Base-by-base conservation (phyloP, 2,888 invertebrate species). In the Trilocha varians region DNA sequence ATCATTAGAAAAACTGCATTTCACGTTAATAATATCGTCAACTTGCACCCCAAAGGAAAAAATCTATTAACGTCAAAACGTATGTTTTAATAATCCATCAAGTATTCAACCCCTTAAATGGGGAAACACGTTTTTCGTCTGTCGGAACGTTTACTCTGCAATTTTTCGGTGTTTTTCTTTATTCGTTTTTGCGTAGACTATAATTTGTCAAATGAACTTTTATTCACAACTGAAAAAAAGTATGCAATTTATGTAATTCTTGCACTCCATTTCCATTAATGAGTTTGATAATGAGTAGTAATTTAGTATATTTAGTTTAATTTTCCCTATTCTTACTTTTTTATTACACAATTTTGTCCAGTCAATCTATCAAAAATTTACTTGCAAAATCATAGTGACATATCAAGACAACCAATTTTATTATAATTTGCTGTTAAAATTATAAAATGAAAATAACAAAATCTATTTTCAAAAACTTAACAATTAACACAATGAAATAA, bases 1-100 rank as follows among this genome's bases (percentile, higher is more conserved):
- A 64, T 71, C 75, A 74, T 80, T 77, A 77, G 65, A 72, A 80
- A 83, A 84, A 79, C 65, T 78, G 83, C 84, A 82, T 80, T 69
- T 85, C 83, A 83, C 64, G 79, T 76, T 78, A 84, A 84, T 82
- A 80, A 78, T 70, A 64, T 68, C 73, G 66, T 74, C 74, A 67
- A 56, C 58, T 59, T 66, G 57, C 67, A 70, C 74, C 78, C 77
- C 59, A 66, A 62, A 25, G 65, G 62, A 64, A 71, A 67, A 75
- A 77, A 78, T 75, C 80, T 78, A 82, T 84, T 82, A 80, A 70
- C 74, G 84, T 82, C 78, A 72, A 65, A 65, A 69, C 54, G 67
- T 59, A 62, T 65, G 63, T 65, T 73, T 70, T 65, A 60, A 65
- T 70, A 77, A 82, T 83, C 73, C 63, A 79, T 82, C 70, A 68